Conservation (phyloP, 2,113 vertebrate species). For the Lucifuga dentata region DNA sequence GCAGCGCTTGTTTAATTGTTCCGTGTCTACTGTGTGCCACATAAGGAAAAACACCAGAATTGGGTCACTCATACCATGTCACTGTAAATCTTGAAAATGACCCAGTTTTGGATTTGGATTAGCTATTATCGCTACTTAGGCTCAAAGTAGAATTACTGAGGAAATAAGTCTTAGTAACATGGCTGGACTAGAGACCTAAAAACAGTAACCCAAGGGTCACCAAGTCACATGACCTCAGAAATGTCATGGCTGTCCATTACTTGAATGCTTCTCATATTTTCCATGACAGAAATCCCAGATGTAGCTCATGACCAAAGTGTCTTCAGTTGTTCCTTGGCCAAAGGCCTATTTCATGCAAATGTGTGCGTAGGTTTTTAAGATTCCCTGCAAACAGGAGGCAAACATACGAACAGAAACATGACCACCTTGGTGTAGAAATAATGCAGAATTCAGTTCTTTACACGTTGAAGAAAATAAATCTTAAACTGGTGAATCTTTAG, state of each 20-base stretch:
- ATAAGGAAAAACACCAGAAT: too few relatives aligned
- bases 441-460: constrained; percentile 7
- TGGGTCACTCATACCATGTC: too few relatives aligned
- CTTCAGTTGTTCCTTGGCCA: neutral
- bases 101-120: too few relatives aligned
- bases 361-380: neutral
- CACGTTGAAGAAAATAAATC: constrained; percentile 7
- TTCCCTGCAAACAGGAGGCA: neutral
- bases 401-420: neutral
- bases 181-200: too few relatives aligned
- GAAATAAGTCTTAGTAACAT: too few relatives aligned
- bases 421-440: neutral
- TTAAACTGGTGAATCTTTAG: neutral
- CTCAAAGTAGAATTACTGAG: too few relatives aligned
- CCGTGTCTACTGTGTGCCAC: too few relatives aligned
- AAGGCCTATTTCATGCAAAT: neutral
- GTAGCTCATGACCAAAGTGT: neutral
- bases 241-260: neutral
- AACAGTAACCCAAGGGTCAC: too few relatives aligned
- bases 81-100: too few relatives aligned
- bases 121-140: too few relatives aligned
- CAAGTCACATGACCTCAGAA: too few relatives aligned
- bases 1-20: too few relatives aligned
- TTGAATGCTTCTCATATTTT: neutral
- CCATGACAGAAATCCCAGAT: constrained; percentile 3